Percentiles rank a stretch among this genome's conserved stretches.
These are phyloP conservation scores for Calephelis perditalis DNA, from an alignment of 2,888 invertebrate genomes.

Conservation along the genomic window DNA sequence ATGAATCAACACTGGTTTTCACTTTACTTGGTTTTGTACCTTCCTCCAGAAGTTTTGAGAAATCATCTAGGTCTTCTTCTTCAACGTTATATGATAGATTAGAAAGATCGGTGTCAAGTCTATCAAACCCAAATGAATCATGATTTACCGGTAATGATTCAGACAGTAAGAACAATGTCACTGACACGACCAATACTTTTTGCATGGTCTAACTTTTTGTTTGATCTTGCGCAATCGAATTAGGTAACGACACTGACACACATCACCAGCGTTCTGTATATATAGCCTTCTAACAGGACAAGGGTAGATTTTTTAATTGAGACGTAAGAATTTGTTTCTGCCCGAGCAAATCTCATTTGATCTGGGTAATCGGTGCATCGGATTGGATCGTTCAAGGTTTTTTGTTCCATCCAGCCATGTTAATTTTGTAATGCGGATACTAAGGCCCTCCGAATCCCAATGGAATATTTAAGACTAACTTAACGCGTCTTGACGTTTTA, in stretches of 20 bases:
- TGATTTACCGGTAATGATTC: conserved; percentile 48
- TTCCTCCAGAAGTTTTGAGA: conserved; percentile 44
- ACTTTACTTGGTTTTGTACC: conserved; percentile 30
- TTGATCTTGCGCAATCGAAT: conserved; percentile 57
- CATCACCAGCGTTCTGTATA: conserved; percentile 55
- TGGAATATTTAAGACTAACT: too few relatives aligned
- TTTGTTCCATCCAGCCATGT: not conserved
- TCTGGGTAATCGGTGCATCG: conserved; percentile 45
- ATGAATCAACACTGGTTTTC: conserved; percentile 37
- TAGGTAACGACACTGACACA: conserved; percentile 76
- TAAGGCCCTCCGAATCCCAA: too few relatives aligned
- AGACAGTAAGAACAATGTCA: conserved; percentile 45
- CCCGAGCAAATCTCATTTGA: conserved; percentile 45
- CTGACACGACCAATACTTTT: conserved; percentile 49
- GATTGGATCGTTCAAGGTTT: conserved; percentile 56
- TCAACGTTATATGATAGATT: conserved; percentile 53
- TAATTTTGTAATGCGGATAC: not conserved
- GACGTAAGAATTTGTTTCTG: conserved; percentile 50
- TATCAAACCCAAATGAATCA: conserved; percentile 49
- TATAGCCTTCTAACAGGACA: conserved; percentile 61
- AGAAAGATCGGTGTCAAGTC: conserved; percentile 49
- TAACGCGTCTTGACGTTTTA: too few relatives aligned
- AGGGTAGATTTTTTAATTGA: conserved; percentile 55
- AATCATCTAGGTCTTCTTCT: conserved; percentile 53
- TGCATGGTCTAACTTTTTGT: conserved; percentile 50